Evolutionary conservation across 1,140 invertebrate genomes (phyloP).

Genomic region (Arion vulgaris): DNA sequence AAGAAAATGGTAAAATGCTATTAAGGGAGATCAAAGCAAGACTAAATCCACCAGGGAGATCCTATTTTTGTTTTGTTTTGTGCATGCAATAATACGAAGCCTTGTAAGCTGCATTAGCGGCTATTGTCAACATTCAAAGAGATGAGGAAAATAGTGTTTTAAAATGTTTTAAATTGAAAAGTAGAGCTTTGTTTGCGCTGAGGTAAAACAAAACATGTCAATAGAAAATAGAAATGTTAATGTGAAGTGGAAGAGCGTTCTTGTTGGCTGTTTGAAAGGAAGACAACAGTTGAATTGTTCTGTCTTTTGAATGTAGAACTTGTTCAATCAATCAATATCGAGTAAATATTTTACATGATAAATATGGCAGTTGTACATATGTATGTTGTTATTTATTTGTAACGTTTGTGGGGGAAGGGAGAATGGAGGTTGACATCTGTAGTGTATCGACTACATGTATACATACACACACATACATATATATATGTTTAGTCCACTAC

Average conservation of each 20-base stretch:
- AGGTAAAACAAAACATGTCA: conserved; percentile 4
- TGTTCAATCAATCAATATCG: conserved; percentile 6
- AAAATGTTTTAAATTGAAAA: conserved; percentile 18
- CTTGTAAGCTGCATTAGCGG: neutral
- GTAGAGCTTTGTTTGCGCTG: neutral
- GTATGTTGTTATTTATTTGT: too few relatives aligned
- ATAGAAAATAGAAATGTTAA: neutral
- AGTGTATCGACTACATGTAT: too few relatives aligned
- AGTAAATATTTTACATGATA: too few relatives aligned
- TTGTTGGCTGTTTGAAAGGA: neutral
- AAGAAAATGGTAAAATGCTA: neutral
- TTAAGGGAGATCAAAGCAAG: conserved; percentile 5
- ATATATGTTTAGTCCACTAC: too few relatives aligned
- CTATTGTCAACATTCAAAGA: conserved; percentile 4
- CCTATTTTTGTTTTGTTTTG: neutral
- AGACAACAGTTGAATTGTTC: neutral
- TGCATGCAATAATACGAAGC: neutral
- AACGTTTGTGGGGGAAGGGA: too few relatives aligned
- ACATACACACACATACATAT: too few relatives aligned
- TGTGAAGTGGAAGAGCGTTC: neutral
- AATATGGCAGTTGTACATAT: too few relatives aligned
- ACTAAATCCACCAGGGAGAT: conserved; percentile 2
- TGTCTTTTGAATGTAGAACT: neutral
- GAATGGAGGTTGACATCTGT: too few relatives aligned
- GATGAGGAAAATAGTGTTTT: neutral